Evolutionary conservation across 2,797 vertebrate species (phyloP).

Genomic region (Tadarida brasiliensis): DNA sequence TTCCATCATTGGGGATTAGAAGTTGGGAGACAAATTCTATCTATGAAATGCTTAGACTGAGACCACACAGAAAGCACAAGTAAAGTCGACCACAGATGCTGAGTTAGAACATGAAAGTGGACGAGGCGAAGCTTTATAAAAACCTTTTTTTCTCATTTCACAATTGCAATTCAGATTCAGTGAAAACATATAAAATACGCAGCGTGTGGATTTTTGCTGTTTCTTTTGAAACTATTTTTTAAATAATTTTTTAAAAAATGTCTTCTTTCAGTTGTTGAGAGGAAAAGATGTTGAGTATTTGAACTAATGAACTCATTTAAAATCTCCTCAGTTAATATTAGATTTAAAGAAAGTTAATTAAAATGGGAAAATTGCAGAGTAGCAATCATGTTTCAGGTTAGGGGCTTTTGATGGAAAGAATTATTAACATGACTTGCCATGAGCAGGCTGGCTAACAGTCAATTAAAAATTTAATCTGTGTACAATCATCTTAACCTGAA

Average conservation of each 20-base stretch:
- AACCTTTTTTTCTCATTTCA: background rate
- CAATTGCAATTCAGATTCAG: background rate
- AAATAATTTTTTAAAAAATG: background rate
- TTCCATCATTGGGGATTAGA: background rate
- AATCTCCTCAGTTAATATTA: slow-evolving; percentile 64
- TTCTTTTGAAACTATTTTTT: background rate
- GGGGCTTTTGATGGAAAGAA: slow-evolving; percentile 73
- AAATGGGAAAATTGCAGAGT: slow-evolving; percentile 63
- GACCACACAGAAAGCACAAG: background rate
- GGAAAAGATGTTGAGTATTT: slow-evolving; percentile 42
- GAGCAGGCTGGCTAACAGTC: background rate
- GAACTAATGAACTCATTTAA: slow-evolving; percentile 67
- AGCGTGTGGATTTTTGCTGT: background rate
- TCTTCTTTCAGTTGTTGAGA: slow-evolving; percentile 45
- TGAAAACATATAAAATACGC: background rate
- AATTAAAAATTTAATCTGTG: slow-evolving; percentile 73
- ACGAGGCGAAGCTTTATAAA: background rate
- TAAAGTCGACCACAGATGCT: slow-evolving; percentile 44
- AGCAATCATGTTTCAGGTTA: slow-evolving; percentile 55
- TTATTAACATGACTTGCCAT: slow-evolving; percentile 68
- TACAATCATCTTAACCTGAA: slow-evolving; percentile 65
- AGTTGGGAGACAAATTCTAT: background rate
- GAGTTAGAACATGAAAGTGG: slow-evolving; percentile 23
- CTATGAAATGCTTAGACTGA: slow-evolving; percentile 23
- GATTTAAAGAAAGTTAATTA: slow-evolving; percentile 73